phyloP scores from a whole-genome alignment of 2,888 invertebrate species.

The Phaonia tiefii region DNA sequence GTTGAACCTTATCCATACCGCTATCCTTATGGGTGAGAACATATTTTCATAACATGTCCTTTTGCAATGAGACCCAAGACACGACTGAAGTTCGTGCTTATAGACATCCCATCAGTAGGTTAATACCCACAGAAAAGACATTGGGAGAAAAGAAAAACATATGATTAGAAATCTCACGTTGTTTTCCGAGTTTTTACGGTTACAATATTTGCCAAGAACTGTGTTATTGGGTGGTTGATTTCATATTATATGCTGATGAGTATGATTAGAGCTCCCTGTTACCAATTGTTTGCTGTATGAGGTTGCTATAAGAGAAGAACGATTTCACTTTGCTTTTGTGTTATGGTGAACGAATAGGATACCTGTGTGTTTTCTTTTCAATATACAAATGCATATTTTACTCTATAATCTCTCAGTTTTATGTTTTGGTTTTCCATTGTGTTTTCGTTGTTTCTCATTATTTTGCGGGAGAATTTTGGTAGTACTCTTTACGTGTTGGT shows the following conservation, averaged over 20 bases:
- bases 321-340: background rate
- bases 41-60: too few relatives aligned
- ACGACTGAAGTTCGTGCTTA: background rate
- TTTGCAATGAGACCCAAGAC: background rate
- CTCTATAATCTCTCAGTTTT: background rate
- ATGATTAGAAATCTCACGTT: constrained; percentile 29
- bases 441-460: background rate
- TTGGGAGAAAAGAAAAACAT: constrained; percentile 9
- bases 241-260: too few relatives aligned
- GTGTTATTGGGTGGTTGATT: background rate
- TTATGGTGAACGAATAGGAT: constrained; percentile 41
- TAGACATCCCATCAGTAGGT: background rate
- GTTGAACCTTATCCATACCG: too few relatives aligned
- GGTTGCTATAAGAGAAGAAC: too few relatives aligned
- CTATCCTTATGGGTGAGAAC: too few relatives aligned
- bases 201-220: background rate
- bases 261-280: constrained; percentile 19
- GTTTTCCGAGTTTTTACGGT: background rate
- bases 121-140: background rate
- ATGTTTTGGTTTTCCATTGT: background rate
- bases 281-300: constrained; percentile 12
- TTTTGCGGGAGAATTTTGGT: background rate
- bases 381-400: too few relatives aligned
- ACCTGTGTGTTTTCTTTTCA: constrained; percentile 29
- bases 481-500: background rate